Base-by-base conservation (phyloP, 37 sponge, comb jelly and placozoan genomes). In the Axinella damicornis region DNA sequence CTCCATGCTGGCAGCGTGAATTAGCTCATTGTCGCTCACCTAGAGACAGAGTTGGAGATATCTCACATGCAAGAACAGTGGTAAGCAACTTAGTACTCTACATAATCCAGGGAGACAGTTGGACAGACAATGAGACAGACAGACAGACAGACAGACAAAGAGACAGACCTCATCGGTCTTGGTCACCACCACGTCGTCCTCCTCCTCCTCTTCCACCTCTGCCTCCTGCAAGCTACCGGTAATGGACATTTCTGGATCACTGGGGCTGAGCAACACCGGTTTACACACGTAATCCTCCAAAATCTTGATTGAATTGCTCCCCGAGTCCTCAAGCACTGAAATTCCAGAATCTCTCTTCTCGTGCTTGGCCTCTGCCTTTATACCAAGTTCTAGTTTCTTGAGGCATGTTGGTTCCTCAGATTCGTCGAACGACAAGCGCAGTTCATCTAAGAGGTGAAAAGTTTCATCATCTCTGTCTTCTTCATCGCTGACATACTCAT, bases 401-500 rank as follows among this genome's bases (percentile, higher is more conserved):
- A 63, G 69, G 53, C 71, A 33, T 57, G 25, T 5, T 1, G 79
- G 62, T 40, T 83, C 65, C 11, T 39, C 39, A n/a, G n/a, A n/a
- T 5, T 75, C 68, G n/a, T 65, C 65, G 27, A 74, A 72, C 25
- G 46, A 31, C 54, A 34, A 57, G 11, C 70, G 77, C 2, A 19
- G 17, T 28, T 83, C 75, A 13, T 73, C 72, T 38, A 89, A 5
- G 34, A 83, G 25, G 69, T 58, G 65, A 22, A 80, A 35, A 0
- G 54, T 71, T 65, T 77, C 85, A 38, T 94, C 94, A 19, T 64
- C 87, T 25, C 74, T 83, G 28, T 81, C 84, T 28, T 92, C 97
- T 20, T 93, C 97, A 41, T 93, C 96, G 16, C 88, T 86, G 59
- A 65, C 79, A 59, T 87, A 76, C 22, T 85, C 88, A 61, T 98